A percentile compares a stretch with the other conserved stretches of the same genome.
These are phyloP conservation scores for Lasioglossum vierecki DNA, from an alignment of 2,888 invertebrate species.

Conservation along the genomic window DNA sequence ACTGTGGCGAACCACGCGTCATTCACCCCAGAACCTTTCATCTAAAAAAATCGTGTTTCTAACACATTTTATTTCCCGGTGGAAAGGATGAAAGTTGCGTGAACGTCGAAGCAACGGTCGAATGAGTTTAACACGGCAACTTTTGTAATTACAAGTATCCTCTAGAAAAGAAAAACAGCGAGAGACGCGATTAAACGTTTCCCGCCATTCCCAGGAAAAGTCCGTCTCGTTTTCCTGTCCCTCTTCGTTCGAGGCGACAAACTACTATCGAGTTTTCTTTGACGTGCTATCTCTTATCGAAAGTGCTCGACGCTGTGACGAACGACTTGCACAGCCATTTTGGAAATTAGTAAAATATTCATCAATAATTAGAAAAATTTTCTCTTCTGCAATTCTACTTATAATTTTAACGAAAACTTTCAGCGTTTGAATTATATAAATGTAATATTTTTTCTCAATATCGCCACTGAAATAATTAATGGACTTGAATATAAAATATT, in stretches of 20 bases:
- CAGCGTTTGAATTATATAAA: no score
- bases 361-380: not conserved
- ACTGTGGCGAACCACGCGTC: no score
- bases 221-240: not conserved
- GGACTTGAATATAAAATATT: not conserved
- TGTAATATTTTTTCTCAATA: not conserved
- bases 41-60: no score
- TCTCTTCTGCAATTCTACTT: no score
- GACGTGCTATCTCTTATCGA: not conserved
- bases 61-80: conserved; percentile 43
- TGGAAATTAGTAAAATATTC: not conserved
- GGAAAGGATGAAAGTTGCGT: conserved; percentile 53
- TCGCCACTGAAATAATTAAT: not conserved
- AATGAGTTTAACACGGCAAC: conserved; percentile 47
- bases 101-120: conserved; percentile 29
- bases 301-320: not conserved
- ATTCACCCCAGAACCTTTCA: no score
- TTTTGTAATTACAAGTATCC: conserved; percentile 55
- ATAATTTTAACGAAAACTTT: no score
- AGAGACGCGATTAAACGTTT: conserved; percentile 55
- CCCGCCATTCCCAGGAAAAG: conserved; percentile 11
- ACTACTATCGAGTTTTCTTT: not conserved
- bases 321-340: not conserved
- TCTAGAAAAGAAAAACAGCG: conserved; percentile 46
- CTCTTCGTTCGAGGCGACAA: not conserved